Percentiles rank a stretch among this genome's conserved stretches.
Conservation (phyloP, 2,113 vertebrate genomes). For the Microtus richardsoni region DNA sequence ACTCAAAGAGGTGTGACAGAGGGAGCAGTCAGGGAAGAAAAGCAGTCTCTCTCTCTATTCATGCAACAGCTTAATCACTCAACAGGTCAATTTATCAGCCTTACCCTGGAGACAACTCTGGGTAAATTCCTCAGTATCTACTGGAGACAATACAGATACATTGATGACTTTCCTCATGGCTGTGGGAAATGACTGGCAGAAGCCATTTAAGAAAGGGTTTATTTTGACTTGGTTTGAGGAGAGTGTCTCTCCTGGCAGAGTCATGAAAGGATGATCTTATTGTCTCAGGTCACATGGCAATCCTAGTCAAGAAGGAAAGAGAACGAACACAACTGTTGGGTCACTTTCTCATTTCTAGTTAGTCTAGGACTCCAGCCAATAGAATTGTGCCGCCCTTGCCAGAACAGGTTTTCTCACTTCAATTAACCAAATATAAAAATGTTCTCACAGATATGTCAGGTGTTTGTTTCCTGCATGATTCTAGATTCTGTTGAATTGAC, state of each 20-base stretch:
- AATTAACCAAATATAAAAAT: neutral
- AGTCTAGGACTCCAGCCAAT: neutral
- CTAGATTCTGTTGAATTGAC: neutral
- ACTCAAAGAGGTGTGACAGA: fast-evolving
- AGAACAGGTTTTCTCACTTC: neutral
- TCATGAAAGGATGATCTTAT: neutral
- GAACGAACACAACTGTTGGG: neutral
- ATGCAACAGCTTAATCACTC: neutral
- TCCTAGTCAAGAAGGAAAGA: neutral
- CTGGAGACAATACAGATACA: neutral
- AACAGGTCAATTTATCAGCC: neutral
- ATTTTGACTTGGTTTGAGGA: neutral
- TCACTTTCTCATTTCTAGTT: neutral
- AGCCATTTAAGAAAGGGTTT: neutral
- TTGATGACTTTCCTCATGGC: neutral
- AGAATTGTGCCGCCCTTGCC: neutral
- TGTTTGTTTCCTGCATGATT: neutral
- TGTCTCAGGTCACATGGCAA: neutral
- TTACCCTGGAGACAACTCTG: neutral
- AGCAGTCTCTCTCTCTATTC: neutral
- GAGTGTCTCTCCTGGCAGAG: neutral
- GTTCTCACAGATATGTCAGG: neutral
- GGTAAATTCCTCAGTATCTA: neutral
- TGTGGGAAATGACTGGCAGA: neutral
- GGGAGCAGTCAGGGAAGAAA: neutral